phyloP scores from a whole-genome alignment of 1,140 invertebrate species.

The Lerema accius region DNA sequence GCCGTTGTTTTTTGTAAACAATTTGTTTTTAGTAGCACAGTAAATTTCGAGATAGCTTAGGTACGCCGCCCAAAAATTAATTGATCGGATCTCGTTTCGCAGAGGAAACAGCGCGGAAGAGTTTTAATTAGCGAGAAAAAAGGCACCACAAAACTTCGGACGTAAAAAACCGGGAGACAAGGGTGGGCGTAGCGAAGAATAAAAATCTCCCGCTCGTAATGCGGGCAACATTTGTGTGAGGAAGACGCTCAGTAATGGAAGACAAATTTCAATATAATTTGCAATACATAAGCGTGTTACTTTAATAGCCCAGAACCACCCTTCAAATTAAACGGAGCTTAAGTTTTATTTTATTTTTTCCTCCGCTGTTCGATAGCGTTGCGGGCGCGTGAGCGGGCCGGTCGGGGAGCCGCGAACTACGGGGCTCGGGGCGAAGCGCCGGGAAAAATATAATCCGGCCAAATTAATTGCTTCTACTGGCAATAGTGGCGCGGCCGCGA shows the following conservation, averaged over 20 bases:
- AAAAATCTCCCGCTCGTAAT: constrained; percentile 80
- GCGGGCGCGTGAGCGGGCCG: constrained; percentile 45
- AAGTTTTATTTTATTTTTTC: constrained; percentile 83
- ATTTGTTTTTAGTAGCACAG: constrained; percentile 68
- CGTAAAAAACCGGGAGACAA: constrained; percentile 80
- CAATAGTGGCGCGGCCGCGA: constrained; percentile 78
- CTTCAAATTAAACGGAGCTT: constrained; percentile 84
- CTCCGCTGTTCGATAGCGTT: constrained; percentile 57
- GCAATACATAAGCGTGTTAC: constrained; percentile 84
- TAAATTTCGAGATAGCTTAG: constrained; percentile 79
- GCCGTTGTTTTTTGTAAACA: constrained; percentile 54
- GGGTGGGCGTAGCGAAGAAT: constrained; percentile 78
- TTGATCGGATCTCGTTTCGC: constrained; percentile 81
- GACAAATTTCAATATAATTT: constrained; percentile 84
- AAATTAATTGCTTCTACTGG: constrained; percentile 82
- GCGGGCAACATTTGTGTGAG: constrained; percentile 82
- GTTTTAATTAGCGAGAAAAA: constrained; percentile 83
- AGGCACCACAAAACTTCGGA: constrained; percentile 77
- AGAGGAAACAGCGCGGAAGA: constrained; percentile 81
- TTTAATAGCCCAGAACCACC: constrained; percentile 84
- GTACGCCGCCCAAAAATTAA: constrained; percentile 79
- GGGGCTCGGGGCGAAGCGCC: constrained; percentile 59
- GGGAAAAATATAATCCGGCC: constrained; percentile 83
- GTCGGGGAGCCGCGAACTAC: constrained; percentile 54
- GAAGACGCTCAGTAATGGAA: constrained; percentile 81